Evolutionary conservation across 2,888 invertebrate species (phyloP), one percentile per base, ranked within the genome.

Genomic region (Acronicta psi): DNA sequence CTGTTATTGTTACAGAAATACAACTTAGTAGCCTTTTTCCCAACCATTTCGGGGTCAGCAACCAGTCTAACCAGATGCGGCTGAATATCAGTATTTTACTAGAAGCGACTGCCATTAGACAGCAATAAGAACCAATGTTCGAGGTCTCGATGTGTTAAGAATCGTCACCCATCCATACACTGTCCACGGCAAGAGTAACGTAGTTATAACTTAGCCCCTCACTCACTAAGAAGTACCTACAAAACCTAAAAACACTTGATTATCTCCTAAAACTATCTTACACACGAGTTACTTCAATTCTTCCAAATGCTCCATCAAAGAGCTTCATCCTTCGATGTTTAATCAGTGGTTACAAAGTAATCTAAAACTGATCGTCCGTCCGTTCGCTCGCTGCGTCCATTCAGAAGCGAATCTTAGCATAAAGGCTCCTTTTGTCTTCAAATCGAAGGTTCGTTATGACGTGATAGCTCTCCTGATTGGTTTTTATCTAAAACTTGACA

Each of bases 331-430:
- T 41, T 40, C 40, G 47, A 46, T 59, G 77, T 73, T 80, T 80
- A 81, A 80, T 81, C 81, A 80, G 70, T 51, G 66, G 73, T 70
- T 73, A 76, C 80, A 76, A 80, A 83, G 83, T 77, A 83, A 83
- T 83, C 82, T 80, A 74, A 75, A 76, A 65, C 69, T 72, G 79
- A 79, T 81, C 79, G 79, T 73, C 66, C 71, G 77, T 75, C 73
- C 64, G 64, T 64, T 61, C 73, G 65, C 51, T 75, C 73, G 71
- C 63, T 62, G 61, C 71, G 66, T 69, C 65, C 73, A 70, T 71
- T 75, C 73, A 77, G 60, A 54, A 45, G 68, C 75, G 61, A 81
- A 77, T 76, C 77, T 76, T 76, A 59, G 73, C 52, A 82, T 77
- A 80, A 78, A 82, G 69, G 61, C 42, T 38, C 53, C 71, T 40